A percentile compares a stretch with the other conserved stretches of the same genome.
Evolutionary conservation across 2,888 invertebrate genomes (phyloP).

Genomic region (Geophilus truncorum): DNA sequence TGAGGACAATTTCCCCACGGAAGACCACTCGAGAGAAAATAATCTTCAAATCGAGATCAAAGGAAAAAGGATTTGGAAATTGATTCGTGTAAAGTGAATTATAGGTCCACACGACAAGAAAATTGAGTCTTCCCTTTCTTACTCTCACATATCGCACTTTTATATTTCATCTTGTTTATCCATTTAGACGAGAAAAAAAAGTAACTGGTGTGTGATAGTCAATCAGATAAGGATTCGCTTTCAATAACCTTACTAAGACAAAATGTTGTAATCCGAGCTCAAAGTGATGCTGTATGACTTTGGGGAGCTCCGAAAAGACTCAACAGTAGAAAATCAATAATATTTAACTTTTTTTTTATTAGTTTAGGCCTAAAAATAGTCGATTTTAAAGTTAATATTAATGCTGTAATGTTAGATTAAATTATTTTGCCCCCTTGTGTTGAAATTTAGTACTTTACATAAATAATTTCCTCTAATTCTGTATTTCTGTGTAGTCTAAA

Average conservation of each 20-base stretch:
- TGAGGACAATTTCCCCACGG: conserved; percentile 1
- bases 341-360: too few relatives aligned
- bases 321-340: too few relatives aligned
- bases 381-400: too few relatives aligned
- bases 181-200: too few relatives aligned
- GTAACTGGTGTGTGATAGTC: neutral
- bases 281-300: too few relatives aligned
- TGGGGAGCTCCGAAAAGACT: too few relatives aligned
- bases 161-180: neutral
- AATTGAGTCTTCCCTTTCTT: neutral
- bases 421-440: too few relatives aligned
- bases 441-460: too few relatives aligned
- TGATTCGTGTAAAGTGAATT: neutral
- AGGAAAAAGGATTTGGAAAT: neutral
- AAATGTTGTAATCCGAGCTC: neutral
- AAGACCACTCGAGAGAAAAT: neutral
- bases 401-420: too few relatives aligned
- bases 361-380: too few relatives aligned
- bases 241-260: neutral
- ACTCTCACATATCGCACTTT: neutral
- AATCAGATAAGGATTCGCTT: neutral
- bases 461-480: too few relatives aligned
- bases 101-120: neutral
- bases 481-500: too few relatives aligned
- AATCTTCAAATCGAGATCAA: neutral